Base-by-base conservation (phyloP, 2,888 invertebrate genomes). In the Octonoba sinensis region DNA sequence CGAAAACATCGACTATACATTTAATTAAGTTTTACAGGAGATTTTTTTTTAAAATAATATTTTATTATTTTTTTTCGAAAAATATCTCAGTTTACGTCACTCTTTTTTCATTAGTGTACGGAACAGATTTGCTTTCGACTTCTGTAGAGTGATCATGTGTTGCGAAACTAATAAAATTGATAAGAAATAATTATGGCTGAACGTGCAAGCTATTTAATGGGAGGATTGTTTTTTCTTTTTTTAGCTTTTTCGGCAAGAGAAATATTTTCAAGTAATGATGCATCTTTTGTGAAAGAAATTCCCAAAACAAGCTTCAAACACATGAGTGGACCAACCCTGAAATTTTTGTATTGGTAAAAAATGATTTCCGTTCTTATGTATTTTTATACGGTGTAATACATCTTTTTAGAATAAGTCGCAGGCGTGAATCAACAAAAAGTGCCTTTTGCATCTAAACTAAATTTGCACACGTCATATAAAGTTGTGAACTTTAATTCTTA, bases 301-400 rank as follows among this genome's bases (percentile, higher is more conserved):
- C 92, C 93, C 62, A 88, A 91, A 87, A 91, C 93, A 89, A 95
- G 92, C 91, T 92, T 94, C 87, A 93, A 91, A 85, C 91, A 91
- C 89, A 93, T 91, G 85, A 91, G 92, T 75, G 92, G 92, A 44
- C 93, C 94, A 84, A 93, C 93, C 71, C 91, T 96, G 89, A 95
- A 93, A 89, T 94, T 96, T 89, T 91, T 93, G 86, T 96, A 95
- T 88, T 96, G 96, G 96, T 96, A 90, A 90, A 92, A 86, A 18
- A 27, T 54, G 15, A 54, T 18, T 54, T 36, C 36, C 36, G 6
- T 36, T 22, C n/a, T 24, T 62, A 8, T 8, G n/a, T 16, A 18
- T 62, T 6, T 36, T 36, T 36, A 4, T 11, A 36, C 6, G 8
- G 6, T 6, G 8, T 36, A 36, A 6, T 36, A 6, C n/a, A n/a